Percentiles rank a stretch among this genome's conserved stretches.
These are phyloP conservation scores for Drosophila equinoxialis DNA, from an alignment of 1,140 invertebrate genomes.

Conservation along the genomic window DNA sequence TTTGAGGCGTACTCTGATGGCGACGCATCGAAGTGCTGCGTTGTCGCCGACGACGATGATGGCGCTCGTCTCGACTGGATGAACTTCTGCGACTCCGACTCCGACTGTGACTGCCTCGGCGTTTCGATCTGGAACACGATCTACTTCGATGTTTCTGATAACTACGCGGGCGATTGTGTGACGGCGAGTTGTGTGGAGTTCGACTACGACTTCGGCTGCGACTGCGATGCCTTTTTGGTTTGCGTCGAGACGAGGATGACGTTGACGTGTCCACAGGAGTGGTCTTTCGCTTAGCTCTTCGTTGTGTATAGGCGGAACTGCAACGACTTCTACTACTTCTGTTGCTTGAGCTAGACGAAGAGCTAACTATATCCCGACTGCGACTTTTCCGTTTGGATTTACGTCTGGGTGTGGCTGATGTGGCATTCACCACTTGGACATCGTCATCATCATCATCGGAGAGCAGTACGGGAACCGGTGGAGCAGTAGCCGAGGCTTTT, in stretches of 20 bases:
- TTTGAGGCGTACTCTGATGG: constrained; percentile 39
- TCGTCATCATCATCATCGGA: constrained; percentile 79
- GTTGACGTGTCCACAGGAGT: constrained; percentile 16
- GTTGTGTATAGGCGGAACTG: constrained; percentile 32
- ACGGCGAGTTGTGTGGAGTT: neutral
- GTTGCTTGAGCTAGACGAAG: constrained; percentile 28
- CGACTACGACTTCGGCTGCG: constrained; percentile 33
- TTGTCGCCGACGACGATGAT: constrained; percentile 37
- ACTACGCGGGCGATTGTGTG: constrained; percentile 34
- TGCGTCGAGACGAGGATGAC: constrained; percentile 14
- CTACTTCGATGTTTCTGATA: constrained; percentile 33
- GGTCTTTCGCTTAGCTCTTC: constrained; percentile 36
- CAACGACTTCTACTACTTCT: constrained; percentile 30
- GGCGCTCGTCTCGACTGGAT: constrained; percentile 16
- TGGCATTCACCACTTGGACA: constrained; percentile 61
- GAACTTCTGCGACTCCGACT: constrained; percentile 25
- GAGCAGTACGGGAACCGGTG: constrained; percentile 48
- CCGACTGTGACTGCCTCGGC: constrained; percentile 20
- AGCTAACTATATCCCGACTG: constrained; percentile 12
- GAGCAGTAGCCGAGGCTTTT: neutral
- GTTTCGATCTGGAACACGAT: constrained; percentile 15
- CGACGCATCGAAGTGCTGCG: constrained; percentile 13
- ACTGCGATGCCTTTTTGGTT: constrained; percentile 31
- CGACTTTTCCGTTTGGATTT: constrained; percentile 37
- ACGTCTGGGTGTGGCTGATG: constrained; percentile 23